Conservation (phyloP, 2,888 invertebrate genomes). For the Tethea ocularis region DNA sequence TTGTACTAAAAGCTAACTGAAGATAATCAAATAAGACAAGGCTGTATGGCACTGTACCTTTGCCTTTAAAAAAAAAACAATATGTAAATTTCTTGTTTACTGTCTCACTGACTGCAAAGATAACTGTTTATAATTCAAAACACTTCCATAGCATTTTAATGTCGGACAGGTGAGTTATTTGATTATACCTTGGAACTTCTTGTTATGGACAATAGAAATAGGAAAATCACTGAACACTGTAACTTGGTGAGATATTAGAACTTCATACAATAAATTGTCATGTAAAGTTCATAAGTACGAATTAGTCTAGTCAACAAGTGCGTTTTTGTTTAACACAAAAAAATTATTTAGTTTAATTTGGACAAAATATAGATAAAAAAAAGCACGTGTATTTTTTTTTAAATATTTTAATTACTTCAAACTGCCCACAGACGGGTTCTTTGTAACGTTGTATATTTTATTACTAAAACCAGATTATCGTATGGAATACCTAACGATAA, state of each 20-base stretch:
- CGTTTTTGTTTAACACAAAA: no score
- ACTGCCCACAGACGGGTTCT: neutral
- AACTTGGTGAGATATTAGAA: no score
- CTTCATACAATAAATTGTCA: no score
- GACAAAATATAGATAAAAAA: no score
- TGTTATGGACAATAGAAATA: conserved; percentile 25
- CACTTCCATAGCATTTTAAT: conserved; percentile 29
- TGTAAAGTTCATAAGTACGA: no score
- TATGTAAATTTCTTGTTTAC: conserved; percentile 20
- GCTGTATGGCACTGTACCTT: no score
- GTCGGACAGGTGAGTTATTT: conserved; percentile 13
- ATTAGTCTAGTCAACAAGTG: no score
- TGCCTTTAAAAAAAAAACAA: no score
- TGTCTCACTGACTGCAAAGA: conserved; percentile 24
- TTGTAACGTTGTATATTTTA: neutral
- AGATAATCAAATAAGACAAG: no score
- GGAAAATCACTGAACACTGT: neutral
- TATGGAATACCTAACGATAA: neutral
- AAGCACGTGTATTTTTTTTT: no score
- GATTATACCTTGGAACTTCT: conserved; percentile 3
- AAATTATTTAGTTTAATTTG: no score
- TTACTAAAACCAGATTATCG: neutral
- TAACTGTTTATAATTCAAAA: conserved; percentile 37
- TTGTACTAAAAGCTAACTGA: no score
- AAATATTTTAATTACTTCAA: neutral